Conservation (phyloP, 2,888 invertebrate species). For the Chrysotoxum bicinctum region DNA sequence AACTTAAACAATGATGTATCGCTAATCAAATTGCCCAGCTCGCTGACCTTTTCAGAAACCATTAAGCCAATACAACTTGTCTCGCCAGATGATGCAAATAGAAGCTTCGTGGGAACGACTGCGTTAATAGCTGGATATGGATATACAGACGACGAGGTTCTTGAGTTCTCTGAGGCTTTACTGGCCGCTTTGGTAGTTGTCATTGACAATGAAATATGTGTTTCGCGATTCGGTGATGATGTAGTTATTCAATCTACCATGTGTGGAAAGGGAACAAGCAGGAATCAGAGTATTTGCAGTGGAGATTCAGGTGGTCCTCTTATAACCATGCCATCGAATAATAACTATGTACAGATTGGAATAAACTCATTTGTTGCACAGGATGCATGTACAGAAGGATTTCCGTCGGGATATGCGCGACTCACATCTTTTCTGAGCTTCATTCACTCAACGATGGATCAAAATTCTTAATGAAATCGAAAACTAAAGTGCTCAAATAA, state of each 20-base stretch:
- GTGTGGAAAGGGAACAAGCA: conserved; percentile 76
- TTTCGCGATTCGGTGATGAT: conserved; percentile 71
- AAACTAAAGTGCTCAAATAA: background rate
- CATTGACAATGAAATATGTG: conserved; percentile 76
- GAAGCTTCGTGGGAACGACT: conserved; percentile 75
- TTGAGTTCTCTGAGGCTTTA: conserved; percentile 76
- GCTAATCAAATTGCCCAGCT: conserved; percentile 76
- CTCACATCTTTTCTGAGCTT: conserved; percentile 77
- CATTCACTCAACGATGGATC: conserved; percentile 75
- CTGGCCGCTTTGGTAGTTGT: conserved; percentile 77
- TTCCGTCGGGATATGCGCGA: conserved; percentile 78
- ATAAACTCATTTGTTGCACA: conserved; percentile 79
- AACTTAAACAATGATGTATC: conserved; percentile 79
- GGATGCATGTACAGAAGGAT: conserved; percentile 77
- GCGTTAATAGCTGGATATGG: conserved; percentile 78
- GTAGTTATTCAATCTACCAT: conserved; percentile 76
- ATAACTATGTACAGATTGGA: conserved; percentile 77
- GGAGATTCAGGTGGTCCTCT: conserved; percentile 80
- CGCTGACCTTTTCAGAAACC: conserved; percentile 73
- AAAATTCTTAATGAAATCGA: background rate
- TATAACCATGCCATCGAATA: conserved; percentile 70
- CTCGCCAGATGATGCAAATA: conserved; percentile 52
- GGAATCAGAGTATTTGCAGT: conserved; percentile 78
- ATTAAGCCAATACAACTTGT: conserved; percentile 77
- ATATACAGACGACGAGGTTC: conserved; percentile 77